Conservation (phyloP, 2,113 vertebrate species). For the Parotia lawesii region DNA sequence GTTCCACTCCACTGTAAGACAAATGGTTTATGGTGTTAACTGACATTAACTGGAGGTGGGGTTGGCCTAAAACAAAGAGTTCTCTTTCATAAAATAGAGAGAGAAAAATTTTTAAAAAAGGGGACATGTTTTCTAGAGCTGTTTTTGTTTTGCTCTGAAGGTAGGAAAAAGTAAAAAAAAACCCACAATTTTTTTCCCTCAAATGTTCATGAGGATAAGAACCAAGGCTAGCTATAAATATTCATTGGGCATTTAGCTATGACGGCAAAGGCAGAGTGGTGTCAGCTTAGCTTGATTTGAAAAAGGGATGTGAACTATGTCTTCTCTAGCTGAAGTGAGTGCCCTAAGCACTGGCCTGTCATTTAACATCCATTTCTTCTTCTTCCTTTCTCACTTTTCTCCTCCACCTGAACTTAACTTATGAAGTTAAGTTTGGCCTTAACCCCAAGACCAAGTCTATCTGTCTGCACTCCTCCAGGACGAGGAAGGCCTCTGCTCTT, state of each 20-base stretch:
- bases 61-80: background rate
- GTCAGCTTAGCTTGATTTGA: background rate
- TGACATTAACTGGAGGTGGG: background rate
- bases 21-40: background rate
- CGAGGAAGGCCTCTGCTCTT: background rate
- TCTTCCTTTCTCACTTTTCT: background rate
- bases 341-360: background rate
- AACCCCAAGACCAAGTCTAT: background rate
- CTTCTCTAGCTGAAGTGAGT: background rate
- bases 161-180: background rate
- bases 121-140: background rate
- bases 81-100: background rate
- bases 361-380: background rate
- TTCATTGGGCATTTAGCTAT: background rate
- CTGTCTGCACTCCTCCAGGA: background rate
- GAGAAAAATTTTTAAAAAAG: background rate
- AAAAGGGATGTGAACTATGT: background rate
- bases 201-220: background rate
- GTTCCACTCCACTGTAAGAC: background rate
- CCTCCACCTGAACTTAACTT: background rate
- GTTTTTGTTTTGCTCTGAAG: background rate
- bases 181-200: fast-evolving
- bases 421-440: background rate
- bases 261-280: background rate
- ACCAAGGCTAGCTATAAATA: background rate